Evolutionary conservation across 2,797 vertebrate species (phyloP), one percentile per base, ranked within the genome.

Genomic region (Taenioides sp.): DNA sequence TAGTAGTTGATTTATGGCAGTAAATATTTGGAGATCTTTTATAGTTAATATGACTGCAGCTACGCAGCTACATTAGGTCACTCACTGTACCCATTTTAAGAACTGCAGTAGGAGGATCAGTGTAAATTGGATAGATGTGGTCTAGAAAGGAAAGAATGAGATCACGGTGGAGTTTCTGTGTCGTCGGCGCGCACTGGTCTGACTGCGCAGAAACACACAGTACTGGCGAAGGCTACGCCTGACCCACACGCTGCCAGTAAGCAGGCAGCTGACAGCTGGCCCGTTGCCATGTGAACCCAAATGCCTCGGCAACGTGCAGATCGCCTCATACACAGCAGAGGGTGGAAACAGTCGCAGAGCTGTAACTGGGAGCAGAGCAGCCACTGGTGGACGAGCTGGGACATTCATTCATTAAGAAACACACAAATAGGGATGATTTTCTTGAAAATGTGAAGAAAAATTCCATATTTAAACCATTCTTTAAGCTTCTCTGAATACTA

Each of bases 221-320:
- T 54, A 72, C 78, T 90, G 71, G 84, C 85, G 77, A 67, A 40
- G 65, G 81, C 85, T 86, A 84, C 85, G 84, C 87, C 86, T 92
- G 89, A 90, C 85, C 88, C 86, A 86, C 79, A 82, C 81, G 76
- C 84, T 89, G 84, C 88, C 84, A 88, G 83, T 80, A 75, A 71
- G 87, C 78, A 91, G 86, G 86, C 91, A 91, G 88, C 90, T 92
- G 89, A 92, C 90, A 80, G 71, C 64, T 92, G 91, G 88, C 88
- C 7, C 0, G 58, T 63, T 77, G 84, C 90, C 92, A 91, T 57
- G 76, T 84, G 75, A 88, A 87, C 88, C 73, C 82, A 79, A 57
- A 80, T 67, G 79, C 85, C 88, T 82, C 87, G 23, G 76, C 87
- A 93, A 93, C 93, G 92, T 94, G 93, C 93, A 87, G 84, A 59